A percentile compares a stretch with the other conserved stretches of the same genome.
Conservation (phyloP, 1,140 invertebrate species). For the Aradophagus sp. region DNA sequence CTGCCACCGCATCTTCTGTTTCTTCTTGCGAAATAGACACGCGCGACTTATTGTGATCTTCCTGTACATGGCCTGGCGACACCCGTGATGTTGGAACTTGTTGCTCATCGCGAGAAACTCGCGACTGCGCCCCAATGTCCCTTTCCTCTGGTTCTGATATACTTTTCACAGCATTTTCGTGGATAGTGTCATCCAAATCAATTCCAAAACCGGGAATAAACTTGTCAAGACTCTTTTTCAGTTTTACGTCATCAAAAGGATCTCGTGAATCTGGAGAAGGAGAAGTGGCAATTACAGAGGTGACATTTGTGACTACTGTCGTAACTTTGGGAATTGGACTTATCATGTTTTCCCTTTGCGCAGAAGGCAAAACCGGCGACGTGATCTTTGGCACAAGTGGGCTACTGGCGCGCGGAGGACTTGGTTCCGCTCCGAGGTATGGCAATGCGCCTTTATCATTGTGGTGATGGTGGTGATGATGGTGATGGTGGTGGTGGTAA, state of each 20-base stretch:
- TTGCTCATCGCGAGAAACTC: constrained; percentile 62
- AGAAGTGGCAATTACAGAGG: too few species aligned
- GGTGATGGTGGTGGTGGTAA: constrained; percentile 80
- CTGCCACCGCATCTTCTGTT: constrained; percentile 92
- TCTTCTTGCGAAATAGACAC: constrained; percentile 93
- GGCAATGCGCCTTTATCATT: constrained; percentile 69
- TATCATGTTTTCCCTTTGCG: constrained; percentile 73
- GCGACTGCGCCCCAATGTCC: constrained; percentile 66
- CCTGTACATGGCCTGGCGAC: too few species aligned
- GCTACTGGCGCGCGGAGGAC: constrained; percentile 70
- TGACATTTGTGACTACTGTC: constrained; percentile 59
- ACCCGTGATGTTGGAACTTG: constrained; percentile 60
- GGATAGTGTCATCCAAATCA: constrained; percentile 82
- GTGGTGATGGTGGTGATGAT: constrained; percentile 73
- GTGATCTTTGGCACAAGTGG: constrained; percentile 66
- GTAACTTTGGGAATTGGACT: constrained; percentile 78
- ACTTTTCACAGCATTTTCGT: constrained; percentile 86
- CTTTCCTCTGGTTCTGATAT: constrained; percentile 79
- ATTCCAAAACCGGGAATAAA: constrained; percentile 82
- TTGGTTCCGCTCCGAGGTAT: constrained; percentile 67
- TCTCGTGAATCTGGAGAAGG: too few species aligned
- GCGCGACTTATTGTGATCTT: constrained; percentile 81
- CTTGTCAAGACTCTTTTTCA: constrained; percentile 76
- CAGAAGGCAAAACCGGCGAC: constrained; percentile 69
- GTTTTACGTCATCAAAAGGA: too few species aligned